Evolutionary conservation across 1,140 invertebrate species (phyloP).

Genomic region (Sweltsa coloradensis): DNA sequence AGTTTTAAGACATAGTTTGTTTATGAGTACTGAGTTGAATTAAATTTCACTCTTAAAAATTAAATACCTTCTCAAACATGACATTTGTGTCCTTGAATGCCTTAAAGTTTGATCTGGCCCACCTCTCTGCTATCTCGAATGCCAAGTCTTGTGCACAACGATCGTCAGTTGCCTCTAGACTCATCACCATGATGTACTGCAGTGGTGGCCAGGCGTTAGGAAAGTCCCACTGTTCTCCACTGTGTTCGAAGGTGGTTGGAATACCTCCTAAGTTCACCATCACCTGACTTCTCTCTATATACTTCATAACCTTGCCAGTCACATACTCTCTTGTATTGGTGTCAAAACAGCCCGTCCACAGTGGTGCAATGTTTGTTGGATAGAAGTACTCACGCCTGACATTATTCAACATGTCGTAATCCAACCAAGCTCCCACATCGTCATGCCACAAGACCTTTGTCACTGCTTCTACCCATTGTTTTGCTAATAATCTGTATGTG

Average conservation of each 20-base stretch:
- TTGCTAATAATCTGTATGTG: constrained; percentile 30
- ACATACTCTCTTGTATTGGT: not conserved
- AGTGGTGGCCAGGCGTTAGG: constrained; percentile 45
- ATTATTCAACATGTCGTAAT: constrained; percentile 45
- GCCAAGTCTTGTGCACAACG: constrained; percentile 35
- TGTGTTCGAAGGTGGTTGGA: constrained; percentile 33
- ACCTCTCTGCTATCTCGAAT: constrained; percentile 38
- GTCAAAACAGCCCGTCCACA: constrained; percentile 48
- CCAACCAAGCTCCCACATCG: constrained; percentile 59
- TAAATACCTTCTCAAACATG: constrained; percentile 10
- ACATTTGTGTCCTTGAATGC: constrained; percentile 35
- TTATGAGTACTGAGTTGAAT: not conserved
- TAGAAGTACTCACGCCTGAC: constrained; percentile 55
- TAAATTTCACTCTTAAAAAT: not conserved
- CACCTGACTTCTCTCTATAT: constrained; percentile 4
- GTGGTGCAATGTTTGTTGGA: constrained; percentile 55
- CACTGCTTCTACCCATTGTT: constrained; percentile 40
- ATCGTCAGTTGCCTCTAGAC: constrained; percentile 30
- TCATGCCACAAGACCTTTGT: constrained; percentile 57
- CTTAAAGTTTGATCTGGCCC: constrained; percentile 43
- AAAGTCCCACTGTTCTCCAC: constrained; percentile 44
- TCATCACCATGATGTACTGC: constrained; percentile 35
- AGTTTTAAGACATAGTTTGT: not conserved
- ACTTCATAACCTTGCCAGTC: constrained; percentile 7
- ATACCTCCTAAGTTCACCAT: constrained; percentile 41